Percentiles rank a stretch among this genome's conserved stretches.
Evolutionary conservation across 2,797 vertebrate genomes (phyloP).

Genomic region (Carcharodon carcharias): DNA sequence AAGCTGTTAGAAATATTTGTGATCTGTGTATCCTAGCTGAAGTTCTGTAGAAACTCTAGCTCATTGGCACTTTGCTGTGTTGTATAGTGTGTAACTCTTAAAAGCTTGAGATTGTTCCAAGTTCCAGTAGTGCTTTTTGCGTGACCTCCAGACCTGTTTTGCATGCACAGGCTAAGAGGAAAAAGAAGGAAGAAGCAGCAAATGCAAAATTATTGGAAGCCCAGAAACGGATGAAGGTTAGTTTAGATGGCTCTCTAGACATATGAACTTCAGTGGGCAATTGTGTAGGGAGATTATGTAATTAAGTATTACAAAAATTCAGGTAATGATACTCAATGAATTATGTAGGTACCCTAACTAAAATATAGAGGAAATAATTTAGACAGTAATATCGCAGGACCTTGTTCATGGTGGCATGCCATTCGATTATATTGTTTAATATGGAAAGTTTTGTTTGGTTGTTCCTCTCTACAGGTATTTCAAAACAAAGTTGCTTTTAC

Average conservation of each 20-base stretch:
- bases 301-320: not conserved
- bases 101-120: constrained; percentile 56
- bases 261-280: constrained; percentile 2
- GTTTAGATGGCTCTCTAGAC: constrained; percentile 55
- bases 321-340: not conserved
- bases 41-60: constrained; percentile 1
- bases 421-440: not conserved
- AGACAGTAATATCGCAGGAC: not conserved
- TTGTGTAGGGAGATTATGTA: constrained; percentile 10
- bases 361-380: not conserved
- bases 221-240: constrained; percentile 91
- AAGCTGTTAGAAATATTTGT: constrained; percentile 17
- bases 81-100: constrained; percentile 46
- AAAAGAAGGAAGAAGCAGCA: constrained; percentile 87
- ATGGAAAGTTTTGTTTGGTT: not conserved
- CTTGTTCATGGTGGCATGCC: not conserved
- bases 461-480: not conserved
- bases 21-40: not conserved
- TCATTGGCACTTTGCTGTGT: constrained; percentile 18
- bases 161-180: constrained; percentile 83
- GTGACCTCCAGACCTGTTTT: constrained; percentile 66
- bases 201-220: constrained; percentile 93
- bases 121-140: constrained; percentile 55
- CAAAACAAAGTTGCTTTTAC: not conserved
- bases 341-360: not conserved